Base-by-base conservation (phyloP, 2,797 vertebrate species). In the Gymnoscopelus microlampas region DNA sequence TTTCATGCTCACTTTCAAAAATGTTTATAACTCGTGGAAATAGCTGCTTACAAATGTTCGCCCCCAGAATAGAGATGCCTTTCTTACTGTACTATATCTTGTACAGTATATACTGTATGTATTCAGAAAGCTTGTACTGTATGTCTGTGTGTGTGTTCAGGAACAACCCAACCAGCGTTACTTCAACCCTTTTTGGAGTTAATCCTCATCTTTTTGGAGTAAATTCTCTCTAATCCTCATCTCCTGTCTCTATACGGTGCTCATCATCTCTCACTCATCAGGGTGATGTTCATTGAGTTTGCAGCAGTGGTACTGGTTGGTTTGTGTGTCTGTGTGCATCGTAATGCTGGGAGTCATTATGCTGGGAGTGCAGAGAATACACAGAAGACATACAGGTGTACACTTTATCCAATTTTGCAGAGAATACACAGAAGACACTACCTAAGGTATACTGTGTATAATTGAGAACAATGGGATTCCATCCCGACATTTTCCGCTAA, bases 321-420 rank as follows among this genome's bases (percentile, higher is more conserved):
- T 77, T 74, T 82, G 70, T 76, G 75, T 48, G 44, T 61, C 10
- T 48, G 3, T 65, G 13, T 55, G 63, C 55, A 75, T 74, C 63
- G 12, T 47, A 63, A 59, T 79, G 85, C 80, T 88, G 84, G 81
- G 87, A 88, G 84, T 88, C 19, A 19, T 19, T 19, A 59, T 79
- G 85, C 80, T 88, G 84, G 81, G 87, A 88, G 84, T 88, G 19
- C 19, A 19, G 19, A 19, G 19, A 19, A 19, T 19, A 19, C 19
- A 19, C 19, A 19, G 19, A 19, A 19, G 19, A 19, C 19, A 19
- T 19, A 19, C 19, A 29, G 26, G 4, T 32, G 32, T 32, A 4
- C 32, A 32, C 32, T 32, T 32, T 5, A 32, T 32, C 32, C 32
- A 35, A 35, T 5, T 35, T 35, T 1, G 32, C 5, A 35, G 32